A percentile compares a stretch with the other conserved stretches of the same genome.
Evolutionary conservation across 2,797 vertebrate genomes (phyloP).

Genomic region (Sebastes baramenuke): DNA sequence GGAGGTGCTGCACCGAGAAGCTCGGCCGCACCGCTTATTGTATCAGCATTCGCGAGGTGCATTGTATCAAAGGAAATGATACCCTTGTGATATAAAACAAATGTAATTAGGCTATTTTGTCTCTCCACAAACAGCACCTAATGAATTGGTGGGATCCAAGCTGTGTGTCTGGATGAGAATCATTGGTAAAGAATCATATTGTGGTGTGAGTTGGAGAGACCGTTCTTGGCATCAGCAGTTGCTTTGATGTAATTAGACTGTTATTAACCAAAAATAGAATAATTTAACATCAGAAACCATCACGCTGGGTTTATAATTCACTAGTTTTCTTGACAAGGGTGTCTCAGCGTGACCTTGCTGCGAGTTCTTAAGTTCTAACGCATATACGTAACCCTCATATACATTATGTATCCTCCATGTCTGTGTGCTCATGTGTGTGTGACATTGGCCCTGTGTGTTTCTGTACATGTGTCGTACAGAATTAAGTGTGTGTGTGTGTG

Average conservation of each 20-base stretch:
- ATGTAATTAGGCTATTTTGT: conserved; percentile 1
- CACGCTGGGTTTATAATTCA: not conserved
- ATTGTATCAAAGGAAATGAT: conserved; percentile 9
- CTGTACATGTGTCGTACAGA: conserved; percentile 28
- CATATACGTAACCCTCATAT: not conserved
- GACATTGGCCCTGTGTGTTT: conserved; percentile 20
- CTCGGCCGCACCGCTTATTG: not conserved
- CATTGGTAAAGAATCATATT: not conserved
- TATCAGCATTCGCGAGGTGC: conserved; percentile 8
- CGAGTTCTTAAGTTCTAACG: not conserved
- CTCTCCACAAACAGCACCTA: not conserved
- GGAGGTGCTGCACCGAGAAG: not conserved
- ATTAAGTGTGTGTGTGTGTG: conserved; percentile 29
- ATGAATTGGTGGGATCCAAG: not conserved
- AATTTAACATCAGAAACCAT: not conserved
- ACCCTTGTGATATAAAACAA: not conserved
- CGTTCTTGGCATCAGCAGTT: not conserved
- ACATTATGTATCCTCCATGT: not conserved
- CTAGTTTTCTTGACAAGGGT: not conserved
- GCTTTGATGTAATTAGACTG: not conserved
- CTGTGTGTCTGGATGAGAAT: not conserved
- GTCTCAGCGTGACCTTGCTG: not conserved
- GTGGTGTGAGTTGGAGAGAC: not conserved
- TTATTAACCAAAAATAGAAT: conserved; percentile 4
- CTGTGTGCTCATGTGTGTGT: not conserved